Evolutionary conservation across 2,888 invertebrate species (phyloP).

Genomic region (Nephrocerus scutellatus): DNA sequence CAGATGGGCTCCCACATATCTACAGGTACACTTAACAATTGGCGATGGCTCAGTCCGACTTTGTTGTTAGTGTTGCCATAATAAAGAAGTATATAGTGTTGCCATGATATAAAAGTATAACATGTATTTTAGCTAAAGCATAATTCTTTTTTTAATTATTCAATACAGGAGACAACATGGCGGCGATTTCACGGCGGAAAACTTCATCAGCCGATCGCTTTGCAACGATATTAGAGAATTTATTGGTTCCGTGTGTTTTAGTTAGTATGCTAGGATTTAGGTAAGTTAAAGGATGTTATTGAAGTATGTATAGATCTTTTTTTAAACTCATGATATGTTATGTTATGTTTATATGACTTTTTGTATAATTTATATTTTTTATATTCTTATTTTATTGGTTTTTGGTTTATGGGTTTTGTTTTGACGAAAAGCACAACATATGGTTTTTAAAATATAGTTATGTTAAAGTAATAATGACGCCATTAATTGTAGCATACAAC

Average conservation of each 20-base stretch:
- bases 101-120: too few species aligned
- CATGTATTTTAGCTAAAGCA: too few species aligned
- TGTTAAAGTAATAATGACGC: too few species aligned
- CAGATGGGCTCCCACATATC: too few species aligned
- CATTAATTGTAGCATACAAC: too few species aligned
- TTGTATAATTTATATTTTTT: neutral
- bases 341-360: neutral
- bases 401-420: neutral
- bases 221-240: slow-evolving; percentile 46
- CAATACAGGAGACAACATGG: slow-evolving; percentile 85
- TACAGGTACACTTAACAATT: too few species aligned
- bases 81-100: too few species aligned
- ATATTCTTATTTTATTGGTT: neutral
- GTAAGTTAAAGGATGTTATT: slow-evolving; percentile 33
- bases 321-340: neutral
- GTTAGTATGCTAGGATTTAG: slow-evolving; percentile 45
- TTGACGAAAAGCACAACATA: too few species aligned
- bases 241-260: slow-evolving; percentile 46
- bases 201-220: slow-evolving; percentile 49
- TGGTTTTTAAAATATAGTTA: too few species aligned
- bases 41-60: too few species aligned
- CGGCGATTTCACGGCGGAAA: slow-evolving; percentile 78
- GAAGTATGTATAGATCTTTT: neutral
- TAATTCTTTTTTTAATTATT: too few species aligned
- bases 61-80: too few species aligned